A percentile compares a stretch with the other conserved stretches of the same genome.
Conservation (phyloP, 2,113 vertebrate species). For the Trochalopteron elliotii region DNA sequence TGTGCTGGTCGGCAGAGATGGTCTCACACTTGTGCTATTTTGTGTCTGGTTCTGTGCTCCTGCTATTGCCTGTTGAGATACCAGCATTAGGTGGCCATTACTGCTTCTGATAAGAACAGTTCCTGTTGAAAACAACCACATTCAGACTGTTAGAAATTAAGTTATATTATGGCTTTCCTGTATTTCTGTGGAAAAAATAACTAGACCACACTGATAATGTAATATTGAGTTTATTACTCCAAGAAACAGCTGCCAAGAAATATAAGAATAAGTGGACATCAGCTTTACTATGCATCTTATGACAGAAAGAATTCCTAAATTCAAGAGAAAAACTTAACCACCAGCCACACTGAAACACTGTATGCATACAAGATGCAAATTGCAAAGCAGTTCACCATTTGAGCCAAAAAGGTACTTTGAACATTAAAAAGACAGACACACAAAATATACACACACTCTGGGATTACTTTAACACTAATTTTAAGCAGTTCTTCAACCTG, state of each 20-base stretch:
- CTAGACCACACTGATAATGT: background rate
- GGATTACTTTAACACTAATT: background rate
- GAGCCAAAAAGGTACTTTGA: background rate
- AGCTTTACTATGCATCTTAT: background rate
- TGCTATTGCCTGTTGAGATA: slow-evolving; percentile 89
- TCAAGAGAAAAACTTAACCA: background rate
- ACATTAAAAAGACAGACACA: background rate
- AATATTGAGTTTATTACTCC: background rate
- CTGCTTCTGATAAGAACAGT: slow-evolving; percentile 92
- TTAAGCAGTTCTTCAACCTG: background rate
- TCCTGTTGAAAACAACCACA: slow-evolving; percentile 73
- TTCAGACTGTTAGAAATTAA: background rate
- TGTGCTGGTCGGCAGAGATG: slow-evolving; percentile 29
- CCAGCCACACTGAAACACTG: background rate
- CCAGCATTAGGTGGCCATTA: slow-evolving; percentile 91
- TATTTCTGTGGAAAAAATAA: background rate
- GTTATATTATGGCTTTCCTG: background rate
- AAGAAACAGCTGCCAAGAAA: background rate
- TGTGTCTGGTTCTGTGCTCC: slow-evolving; percentile 72
- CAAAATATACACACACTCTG: background rate
- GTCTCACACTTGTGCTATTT: slow-evolving; percentile 63
- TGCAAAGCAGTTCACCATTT: background rate
- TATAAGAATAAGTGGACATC: background rate
- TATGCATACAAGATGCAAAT: background rate
- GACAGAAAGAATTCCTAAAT: background rate